Evolutionary conservation across 2,113 vertebrate species (phyloP).

Genomic region (Ammodramus savannarum): DNA sequence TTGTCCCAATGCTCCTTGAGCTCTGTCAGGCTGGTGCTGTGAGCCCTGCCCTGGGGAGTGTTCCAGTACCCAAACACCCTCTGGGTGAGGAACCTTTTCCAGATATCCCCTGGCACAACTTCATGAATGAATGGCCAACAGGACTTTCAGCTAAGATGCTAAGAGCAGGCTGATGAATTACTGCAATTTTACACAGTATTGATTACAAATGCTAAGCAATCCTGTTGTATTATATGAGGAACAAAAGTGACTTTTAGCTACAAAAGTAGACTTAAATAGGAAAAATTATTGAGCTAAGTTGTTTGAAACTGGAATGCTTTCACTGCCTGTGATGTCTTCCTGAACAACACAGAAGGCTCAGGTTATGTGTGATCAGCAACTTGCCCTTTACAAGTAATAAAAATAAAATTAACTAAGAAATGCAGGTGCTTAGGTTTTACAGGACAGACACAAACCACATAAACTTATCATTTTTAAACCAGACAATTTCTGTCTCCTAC

Average conservation of each 20-base stretch:
- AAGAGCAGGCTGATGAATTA: neutral
- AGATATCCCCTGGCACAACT: neutral
- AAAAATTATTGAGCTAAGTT: neutral
- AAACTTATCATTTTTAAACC: neutral
- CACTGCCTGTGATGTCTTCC: neutral
- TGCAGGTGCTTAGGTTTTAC: neutral
- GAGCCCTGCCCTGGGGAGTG: neutral
- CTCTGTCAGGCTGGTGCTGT: neutral
- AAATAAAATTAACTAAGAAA: slow-evolving; percentile 9
- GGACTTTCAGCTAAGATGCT: neutral
- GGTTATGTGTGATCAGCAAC: neutral
- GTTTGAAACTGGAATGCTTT: neutral
- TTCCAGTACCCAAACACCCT: neutral
- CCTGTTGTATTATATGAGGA: neutral
- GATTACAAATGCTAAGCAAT: neutral
- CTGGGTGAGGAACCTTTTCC: neutral
- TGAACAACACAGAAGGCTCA: neutral
- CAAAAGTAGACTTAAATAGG: neutral
- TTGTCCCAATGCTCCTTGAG: rapidly evolving
- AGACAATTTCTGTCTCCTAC: neutral
- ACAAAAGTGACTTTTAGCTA: neutral
- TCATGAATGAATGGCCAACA: neutral
- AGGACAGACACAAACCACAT: neutral
- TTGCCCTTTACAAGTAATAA: neutral
- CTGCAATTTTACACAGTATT: neutral